Percentiles rank a stretch among this genome's conserved stretches.
Evolutionary conservation across 2,888 invertebrate species (phyloP).

Genomic region (Siphlonurus alternatus): DNA sequence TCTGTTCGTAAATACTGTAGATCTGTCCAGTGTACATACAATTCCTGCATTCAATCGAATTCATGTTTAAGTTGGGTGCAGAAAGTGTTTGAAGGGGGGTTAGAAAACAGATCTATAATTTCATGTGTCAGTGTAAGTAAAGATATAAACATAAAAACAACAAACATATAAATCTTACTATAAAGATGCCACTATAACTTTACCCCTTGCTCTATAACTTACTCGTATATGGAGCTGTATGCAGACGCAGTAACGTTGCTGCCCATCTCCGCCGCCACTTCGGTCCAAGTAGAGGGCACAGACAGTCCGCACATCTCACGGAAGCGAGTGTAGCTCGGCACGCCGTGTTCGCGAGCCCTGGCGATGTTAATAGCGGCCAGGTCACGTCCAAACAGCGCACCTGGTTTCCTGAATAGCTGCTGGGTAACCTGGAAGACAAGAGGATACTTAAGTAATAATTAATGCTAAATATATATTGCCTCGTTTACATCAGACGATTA

Average conservation of each 20-base stretch:
- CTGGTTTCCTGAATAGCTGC: slow-evolving; percentile 34
- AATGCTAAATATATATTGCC: slow-evolving; percentile 9
- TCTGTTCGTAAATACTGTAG: no score
- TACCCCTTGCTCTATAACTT: no score
- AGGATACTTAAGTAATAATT: slow-evolving; percentile 14
- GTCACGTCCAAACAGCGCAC: slow-evolving; percentile 29
- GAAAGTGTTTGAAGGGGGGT: no score
- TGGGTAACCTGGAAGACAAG: slow-evolving; percentile 28
- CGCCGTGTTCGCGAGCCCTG: slow-evolving; percentile 30
- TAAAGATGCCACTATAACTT: no score
- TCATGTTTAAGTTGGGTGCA: no score
- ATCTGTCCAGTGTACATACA: no score
- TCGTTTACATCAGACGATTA: background rate
- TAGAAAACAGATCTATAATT: no score
- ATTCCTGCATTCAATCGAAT: no score
- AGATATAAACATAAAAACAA: no score
- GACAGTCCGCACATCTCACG: slow-evolving; percentile 22
- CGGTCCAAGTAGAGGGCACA: slow-evolving; percentile 21
- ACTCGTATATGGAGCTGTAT: slow-evolving; percentile 23
- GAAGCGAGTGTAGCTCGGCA: slow-evolving; percentile 27
- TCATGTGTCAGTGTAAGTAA: no score
- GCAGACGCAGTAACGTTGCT: slow-evolving; percentile 22
- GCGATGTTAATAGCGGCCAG: slow-evolving; percentile 31
- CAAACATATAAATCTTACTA: no score
- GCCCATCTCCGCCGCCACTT: slow-evolving; percentile 20